These are phyloP conservation scores for Rhingia rostrata DNA, from an alignment of 2,888 invertebrate genomes.

Conservation along the genomic window DNA sequence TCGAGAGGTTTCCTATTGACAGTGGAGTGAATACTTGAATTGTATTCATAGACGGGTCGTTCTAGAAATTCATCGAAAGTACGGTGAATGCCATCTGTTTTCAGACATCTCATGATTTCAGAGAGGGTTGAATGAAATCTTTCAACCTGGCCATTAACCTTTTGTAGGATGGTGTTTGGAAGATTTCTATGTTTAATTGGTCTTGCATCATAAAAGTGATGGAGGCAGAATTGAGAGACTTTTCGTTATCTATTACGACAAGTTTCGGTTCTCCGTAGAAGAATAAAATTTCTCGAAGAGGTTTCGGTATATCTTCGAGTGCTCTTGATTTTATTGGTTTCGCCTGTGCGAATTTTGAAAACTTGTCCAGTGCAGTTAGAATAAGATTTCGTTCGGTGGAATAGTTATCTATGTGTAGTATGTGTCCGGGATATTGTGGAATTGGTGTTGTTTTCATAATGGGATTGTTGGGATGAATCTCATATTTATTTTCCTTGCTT, in stretches of 20 bases:
- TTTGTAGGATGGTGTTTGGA: background rate
- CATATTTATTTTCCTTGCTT: constrained; percentile 26
- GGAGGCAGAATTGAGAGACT: constrained; percentile 30
- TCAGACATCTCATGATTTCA: no score
- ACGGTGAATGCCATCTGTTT: no score
- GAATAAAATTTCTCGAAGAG: constrained; percentile 23
- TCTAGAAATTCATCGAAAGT: constrained; percentile 47
- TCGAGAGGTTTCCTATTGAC: background rate
- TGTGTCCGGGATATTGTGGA: constrained; percentile 49
- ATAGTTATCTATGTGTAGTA: constrained; percentile 41
- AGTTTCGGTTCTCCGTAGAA: constrained; percentile 37
- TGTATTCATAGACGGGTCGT: constrained; percentile 37
- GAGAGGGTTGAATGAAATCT: background rate
- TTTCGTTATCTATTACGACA: constrained; percentile 50
- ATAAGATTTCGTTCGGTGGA: constrained; percentile 15
- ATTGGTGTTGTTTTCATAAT: constrained; percentile 40
- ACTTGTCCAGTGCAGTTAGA: constrained; percentile 49
- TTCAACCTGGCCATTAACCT: background rate
- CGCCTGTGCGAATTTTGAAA: constrained; percentile 29
- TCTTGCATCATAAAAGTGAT: constrained; percentile 41
- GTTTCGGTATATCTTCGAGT: constrained; percentile 31
- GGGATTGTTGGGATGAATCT: constrained; percentile 31
- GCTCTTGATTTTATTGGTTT: constrained; percentile 39
- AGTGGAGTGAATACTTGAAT: background rate
- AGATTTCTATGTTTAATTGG: constrained; percentile 26